Evolutionary conservation across 2,113 vertebrate genomes (phyloP).

Genomic region (Melanerpes formicivorus): DNA sequence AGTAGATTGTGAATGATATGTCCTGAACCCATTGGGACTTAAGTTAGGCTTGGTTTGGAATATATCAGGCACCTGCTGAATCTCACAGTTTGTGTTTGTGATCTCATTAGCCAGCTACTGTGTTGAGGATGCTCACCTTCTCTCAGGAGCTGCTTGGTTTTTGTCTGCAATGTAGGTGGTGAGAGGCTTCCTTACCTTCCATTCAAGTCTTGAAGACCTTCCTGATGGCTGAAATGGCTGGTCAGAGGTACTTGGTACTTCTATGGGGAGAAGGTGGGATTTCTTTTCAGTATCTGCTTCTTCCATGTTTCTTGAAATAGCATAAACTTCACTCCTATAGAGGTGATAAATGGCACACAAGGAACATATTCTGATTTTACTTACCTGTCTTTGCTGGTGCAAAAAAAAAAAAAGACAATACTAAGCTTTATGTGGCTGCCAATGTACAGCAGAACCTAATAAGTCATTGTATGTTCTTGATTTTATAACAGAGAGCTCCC

Average conservation of each 20-base stretch:
- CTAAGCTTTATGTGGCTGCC: background rate
- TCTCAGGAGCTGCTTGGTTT: background rate
- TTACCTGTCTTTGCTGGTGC: background rate
- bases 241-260: background rate
- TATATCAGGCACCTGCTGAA: background rate
- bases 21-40: background rate
- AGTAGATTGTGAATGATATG: background rate
- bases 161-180: background rate
- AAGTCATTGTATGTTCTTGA: background rate
- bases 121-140: background rate
- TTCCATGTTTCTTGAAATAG: slow-evolving; percentile 80
- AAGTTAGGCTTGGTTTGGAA: background rate
- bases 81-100: background rate
- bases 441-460: background rate
- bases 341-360: background rate
- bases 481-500: background rate
- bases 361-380: background rate
- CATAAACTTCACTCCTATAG: slow-evolving; percentile 76
- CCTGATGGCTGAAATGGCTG: slow-evolving; percentile 23
- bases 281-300: slow-evolving; percentile 68
- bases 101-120: background rate
- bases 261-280: slow-evolving; percentile 69
- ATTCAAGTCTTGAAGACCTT: background rate
- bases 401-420: background rate
- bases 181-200: slow-evolving; percentile 36